Conservation (phyloP, 1,140 invertebrate genomes). For the Plutomurus gul region DNA sequence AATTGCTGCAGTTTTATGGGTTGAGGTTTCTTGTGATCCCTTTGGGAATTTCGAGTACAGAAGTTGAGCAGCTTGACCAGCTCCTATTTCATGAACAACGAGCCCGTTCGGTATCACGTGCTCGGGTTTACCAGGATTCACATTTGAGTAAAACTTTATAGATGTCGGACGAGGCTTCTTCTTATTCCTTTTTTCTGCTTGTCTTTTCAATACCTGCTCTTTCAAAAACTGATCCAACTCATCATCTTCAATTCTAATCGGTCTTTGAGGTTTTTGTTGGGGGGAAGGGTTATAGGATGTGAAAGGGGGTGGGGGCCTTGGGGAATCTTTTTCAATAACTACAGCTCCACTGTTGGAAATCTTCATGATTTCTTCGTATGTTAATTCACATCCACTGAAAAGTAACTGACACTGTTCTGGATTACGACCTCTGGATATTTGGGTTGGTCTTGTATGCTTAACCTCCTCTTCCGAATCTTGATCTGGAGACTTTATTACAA, state of each 20-base stretch:
- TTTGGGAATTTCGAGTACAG: neutral
- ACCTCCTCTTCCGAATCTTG: neutral
- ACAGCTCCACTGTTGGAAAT: conserved; percentile 17
- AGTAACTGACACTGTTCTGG: conserved; percentile 34
- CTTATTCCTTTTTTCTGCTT: neutral
- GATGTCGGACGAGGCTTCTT: neutral
- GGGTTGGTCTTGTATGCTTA: neutral
- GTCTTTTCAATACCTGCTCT: conserved; percentile 26
- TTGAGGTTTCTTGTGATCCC: neutral
- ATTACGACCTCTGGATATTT: neutral
- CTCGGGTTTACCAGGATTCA: neutral
- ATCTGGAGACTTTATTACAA: neutral
- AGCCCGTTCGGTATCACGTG: neutral
- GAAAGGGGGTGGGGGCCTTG: neutral
- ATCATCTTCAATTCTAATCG: conserved; percentile 32
- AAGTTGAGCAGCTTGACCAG: neutral
- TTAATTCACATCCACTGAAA: conserved; percentile 37
- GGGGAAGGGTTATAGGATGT: neutral
- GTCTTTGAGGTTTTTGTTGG: neutral
- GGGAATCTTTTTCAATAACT: conserved; percentile 20
- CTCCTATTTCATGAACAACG: neutral
- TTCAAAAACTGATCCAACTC: conserved; percentile 30
- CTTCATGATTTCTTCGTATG: conserved; percentile 42
- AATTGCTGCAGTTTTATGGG: neutral
- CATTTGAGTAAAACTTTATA: neutral